Percentiles rank a stretch among this genome's conserved stretches.
These are phyloP conservation scores for Drosophila nigromelanica DNA, from an alignment of 1,140 invertebrate species.

Conservation along the genomic window DNA sequence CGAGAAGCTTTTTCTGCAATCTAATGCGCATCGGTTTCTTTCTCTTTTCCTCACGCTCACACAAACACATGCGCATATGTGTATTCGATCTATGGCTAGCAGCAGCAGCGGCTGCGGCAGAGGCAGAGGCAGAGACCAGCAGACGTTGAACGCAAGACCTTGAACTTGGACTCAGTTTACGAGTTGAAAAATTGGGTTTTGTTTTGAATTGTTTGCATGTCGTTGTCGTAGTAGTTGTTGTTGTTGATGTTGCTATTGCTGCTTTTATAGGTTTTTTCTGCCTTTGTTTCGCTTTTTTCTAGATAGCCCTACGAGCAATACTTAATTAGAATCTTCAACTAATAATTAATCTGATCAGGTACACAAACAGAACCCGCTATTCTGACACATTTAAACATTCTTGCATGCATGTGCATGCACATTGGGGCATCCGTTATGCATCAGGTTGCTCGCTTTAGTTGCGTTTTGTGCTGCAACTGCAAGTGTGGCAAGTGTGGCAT, in stretches of 20 bases:
- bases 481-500: not conserved
- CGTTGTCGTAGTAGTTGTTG: conserved; percentile 24
- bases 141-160: conserved; percentile 77
- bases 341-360: conserved; percentile 54
- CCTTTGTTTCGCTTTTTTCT: not conserved
- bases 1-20: conserved; percentile 33
- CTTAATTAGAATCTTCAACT: conserved; percentile 49
- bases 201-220: conserved; percentile 71
- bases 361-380: not conserved
- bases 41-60: conserved; percentile 9
- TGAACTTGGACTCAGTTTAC: conserved; percentile 82
- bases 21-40: conserved; percentile 32
- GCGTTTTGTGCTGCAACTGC: not conserved
- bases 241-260: not conserved
- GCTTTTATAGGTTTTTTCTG: not conserved
- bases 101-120: conserved; percentile 16
- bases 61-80: not conserved
- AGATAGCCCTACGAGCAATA: not conserved
- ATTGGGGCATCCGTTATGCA: not conserved
- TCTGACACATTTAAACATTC: not conserved
- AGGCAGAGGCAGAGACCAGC: conserved; percentile 26
- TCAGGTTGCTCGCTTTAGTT: not conserved
- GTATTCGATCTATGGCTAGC: conserved; percentile 23
- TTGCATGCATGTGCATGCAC: not conserved
- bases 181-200: conserved; percentile 79